Conservation (phyloP, 2,113 vertebrate species). For the Phainopepla nitens region DNA sequence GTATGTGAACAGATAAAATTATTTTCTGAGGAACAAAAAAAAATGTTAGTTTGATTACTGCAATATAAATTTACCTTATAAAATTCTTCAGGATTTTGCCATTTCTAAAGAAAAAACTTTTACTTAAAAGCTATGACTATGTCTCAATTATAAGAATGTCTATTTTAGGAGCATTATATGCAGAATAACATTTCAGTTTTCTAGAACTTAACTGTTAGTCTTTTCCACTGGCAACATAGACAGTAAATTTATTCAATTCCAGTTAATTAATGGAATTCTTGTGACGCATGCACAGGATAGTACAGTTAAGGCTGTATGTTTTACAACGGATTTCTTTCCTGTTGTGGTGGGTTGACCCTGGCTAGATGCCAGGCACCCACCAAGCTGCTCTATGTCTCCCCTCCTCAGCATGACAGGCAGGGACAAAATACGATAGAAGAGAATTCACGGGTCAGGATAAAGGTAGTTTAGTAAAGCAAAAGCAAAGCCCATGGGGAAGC, state of each 20-base stretch:
- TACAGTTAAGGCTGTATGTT: neutral
- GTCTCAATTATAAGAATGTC: neutral
- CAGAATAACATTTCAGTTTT: neutral
- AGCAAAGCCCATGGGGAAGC: neutral
- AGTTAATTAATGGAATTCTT: neutral
- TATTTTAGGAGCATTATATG: neutral
- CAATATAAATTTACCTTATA: neutral
- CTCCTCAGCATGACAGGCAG: neutral
- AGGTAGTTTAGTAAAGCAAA: neutral
- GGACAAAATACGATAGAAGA: neutral
- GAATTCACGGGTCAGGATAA: neutral
- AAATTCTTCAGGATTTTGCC: neutral
- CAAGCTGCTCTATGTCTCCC: neutral
- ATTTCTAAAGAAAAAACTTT: neutral
- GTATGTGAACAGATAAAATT: neutral
- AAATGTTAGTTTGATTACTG: neutral
- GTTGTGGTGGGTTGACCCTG: neutral
- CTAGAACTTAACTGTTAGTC: neutral
- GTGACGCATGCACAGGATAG: neutral
- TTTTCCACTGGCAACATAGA: neutral
- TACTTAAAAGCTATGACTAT: neutral
- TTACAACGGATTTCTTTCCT: neutral
- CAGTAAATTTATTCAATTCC: neutral
- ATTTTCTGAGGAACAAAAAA: neutral
- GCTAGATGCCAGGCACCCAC: neutral